Evolutionary conservation across 2,888 invertebrate species (phyloP), one percentile per base, ranked within the genome.

Genomic region (Geophilus truncorum): DNA sequence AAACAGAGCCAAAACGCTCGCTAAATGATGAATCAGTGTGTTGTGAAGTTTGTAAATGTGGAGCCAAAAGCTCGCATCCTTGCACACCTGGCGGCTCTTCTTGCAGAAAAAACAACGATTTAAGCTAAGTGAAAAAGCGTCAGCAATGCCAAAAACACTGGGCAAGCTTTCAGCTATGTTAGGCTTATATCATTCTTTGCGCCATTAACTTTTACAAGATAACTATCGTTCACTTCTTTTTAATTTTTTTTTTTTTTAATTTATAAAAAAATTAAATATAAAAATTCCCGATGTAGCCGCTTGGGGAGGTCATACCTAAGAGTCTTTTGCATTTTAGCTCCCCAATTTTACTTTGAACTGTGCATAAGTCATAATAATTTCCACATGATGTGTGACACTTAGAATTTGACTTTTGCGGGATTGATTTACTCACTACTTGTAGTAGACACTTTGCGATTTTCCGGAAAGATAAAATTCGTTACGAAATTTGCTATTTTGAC

Each of bases 161-260:
- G 57, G 57, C 57, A 62, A 21, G 21, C 21, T 12, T 62, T 62
- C 57, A 62, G 57, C 57, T 23, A 62, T 62, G 57, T 62, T 62
- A 62, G 21, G 57, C 57, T 62, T 62, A 62, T 62, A 62, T 62
- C 57, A 62, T 62, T 62, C 57, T 62, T 57, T 62, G 57, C 57
- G 0, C 57, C 57, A 62, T 62, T 62, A 62, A 62, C 57, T 62
- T 62, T 62, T 62, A 62, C 15, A 23, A 62, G 57, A 62, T 62
- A 62, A 12, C n/a, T 23, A 62, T 62, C 57, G 21, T 62, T 23
- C 57, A 23, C 10, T 62, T 62, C 21, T 18, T 62, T 62, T 62
- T 21, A 21, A n/a, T 62, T 10, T 62, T 23, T 5, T 62, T 62
- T 23, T 23, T 40, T 40, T 40, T 40, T 40, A 40, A n/a, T n/a